Evolutionary conservation across 2,888 invertebrate genomes (phyloP), one percentile per base, ranked within the genome.

Genomic region (Nephrotoma guestfalica): DNA sequence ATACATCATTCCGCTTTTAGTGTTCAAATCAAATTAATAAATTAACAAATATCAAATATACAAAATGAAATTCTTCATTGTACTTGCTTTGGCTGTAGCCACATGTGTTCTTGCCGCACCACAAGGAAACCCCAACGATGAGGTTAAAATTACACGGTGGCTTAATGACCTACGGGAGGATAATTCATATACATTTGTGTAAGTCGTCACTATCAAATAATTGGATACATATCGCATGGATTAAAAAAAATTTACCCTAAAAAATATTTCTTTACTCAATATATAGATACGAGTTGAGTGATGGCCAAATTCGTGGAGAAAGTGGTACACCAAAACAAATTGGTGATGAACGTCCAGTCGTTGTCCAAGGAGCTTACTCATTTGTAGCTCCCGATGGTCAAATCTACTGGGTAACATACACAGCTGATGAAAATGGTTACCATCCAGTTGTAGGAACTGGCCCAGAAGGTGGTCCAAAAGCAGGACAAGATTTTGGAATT

Each of bases 381-480:
- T 89, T 89, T 83, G 88, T 88, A 45, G 89, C 88, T 87, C 88
- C 88, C 9, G 88, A 89, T 47, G 89, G 89, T 7, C 87, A 87
- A 87, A 87, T 88, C 7, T 89, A 89, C 87, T 88, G 88, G 88
- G 89, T 89, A 9, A 89, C 88, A 71, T 89, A 89, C 51, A 89
- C 89, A 83, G 89, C 89, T 84, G 89, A 89, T 87, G 89, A 89
- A 86, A 89, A 88, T 87, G 89, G 89, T 86, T 87, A 86, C 57
- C 87, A 87, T 85, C 88, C 88, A 86, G 86, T 86, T 15, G 85
- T 87, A n/a, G 88, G 88, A 57, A 87, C 87, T 9, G 88, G 88
- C 11, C 87, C 87, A 57, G 87, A 86, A 83, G 88, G 87, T 85
- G 88, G 88, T 5, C 87, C 87, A 83, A 87, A 87, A 86, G 86